These are phyloP conservation scores for Siniperca undulata DNA, from an alignment of 2,797 vertebrate genomes.

Conservation along the genomic window DNA sequence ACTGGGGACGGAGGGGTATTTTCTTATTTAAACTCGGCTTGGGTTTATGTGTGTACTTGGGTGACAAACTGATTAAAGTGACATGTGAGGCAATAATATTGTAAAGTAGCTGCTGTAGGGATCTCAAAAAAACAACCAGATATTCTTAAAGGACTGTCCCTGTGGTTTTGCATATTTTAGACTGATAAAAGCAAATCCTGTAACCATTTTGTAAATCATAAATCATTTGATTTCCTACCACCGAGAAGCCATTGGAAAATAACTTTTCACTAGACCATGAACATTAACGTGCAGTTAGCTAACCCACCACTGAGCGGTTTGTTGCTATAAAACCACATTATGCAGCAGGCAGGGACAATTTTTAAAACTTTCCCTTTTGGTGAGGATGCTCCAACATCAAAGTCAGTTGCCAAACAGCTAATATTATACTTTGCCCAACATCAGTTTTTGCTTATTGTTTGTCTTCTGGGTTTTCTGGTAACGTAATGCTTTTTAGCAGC, in stretches of 20 bases:
- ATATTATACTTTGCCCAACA: not conserved
- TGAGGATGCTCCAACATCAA: not conserved
- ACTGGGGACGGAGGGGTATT: constrained; percentile 76
- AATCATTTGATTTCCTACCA: not conserved
- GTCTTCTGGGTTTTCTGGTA: not conserved
- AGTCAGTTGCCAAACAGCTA: not conserved
- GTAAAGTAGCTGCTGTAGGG: not conserved
- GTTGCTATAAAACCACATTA: not conserved
- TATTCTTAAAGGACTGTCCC: not conserved
- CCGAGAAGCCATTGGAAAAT: not conserved
- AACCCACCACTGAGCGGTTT: not conserved
- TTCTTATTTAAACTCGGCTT: constrained; percentile 5
- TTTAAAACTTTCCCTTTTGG: not conserved
- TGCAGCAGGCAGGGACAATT: not conserved
- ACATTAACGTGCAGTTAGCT: not conserved
- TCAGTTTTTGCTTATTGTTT: not conserved
- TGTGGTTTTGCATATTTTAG: not conserved
- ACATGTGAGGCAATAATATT: not conserved
- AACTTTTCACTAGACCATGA: not conserved
- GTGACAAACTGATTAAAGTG: constrained; percentile 1
- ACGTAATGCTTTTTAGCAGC: not conserved
- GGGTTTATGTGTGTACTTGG: not conserved
- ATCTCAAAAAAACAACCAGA: not conserved
- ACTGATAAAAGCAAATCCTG: constrained; percentile 3
- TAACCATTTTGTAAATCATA: not conserved